Base-by-base conservation (phyloP, 2,888 invertebrate genomes). In the Dasypogon diadema region DNA sequence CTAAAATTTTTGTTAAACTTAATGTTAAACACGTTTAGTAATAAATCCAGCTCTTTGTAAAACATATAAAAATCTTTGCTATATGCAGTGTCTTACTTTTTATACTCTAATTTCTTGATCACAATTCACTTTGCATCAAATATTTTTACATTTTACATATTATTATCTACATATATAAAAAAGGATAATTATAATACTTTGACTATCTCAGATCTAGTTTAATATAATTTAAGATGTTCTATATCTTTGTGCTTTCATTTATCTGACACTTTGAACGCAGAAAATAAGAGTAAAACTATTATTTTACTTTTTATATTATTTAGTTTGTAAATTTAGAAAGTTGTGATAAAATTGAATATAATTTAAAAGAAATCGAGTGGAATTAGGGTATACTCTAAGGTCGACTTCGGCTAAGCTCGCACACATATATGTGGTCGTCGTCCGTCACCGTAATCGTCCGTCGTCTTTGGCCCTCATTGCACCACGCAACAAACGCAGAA, bases 71-170 rank as follows among this genome's bases (percentile, higher is more conserved):
- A 65, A 65, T 16, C 21, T 65, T 48, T 14, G 46, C 2, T 30
- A 42, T 63, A 37, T 65, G 65, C 65, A 46, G 24, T 46, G 65
- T 48, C 26, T 46, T 48, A 14, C 37, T 37, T 65, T 37, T n/a
- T 46, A 46, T 65, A 70, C 30, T 79, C 75, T 79, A 79, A 78
- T 78, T 78, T 77, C 81, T 80, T 83, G 81, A 84, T 83, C 84
- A 85, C 83, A 85, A 83, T 84, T 84, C 84, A 85, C 85, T 85
- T 85, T 83, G 85, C 85, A 84, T 85, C 81, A 83, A 79, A 77
- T 78, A 76, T 78, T 79, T 78, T 34, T 79, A 79, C 79, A 80
- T 78, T 77, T 77, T 78, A 78, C 77, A 77, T 77, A 78, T 74
- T 72, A 16, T 55, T 48, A 63, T 51, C 16, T 48, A n/a, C n/a